Conservation (phyloP, 1,140 invertebrate species). For the Drosophila littoralis region DNA sequence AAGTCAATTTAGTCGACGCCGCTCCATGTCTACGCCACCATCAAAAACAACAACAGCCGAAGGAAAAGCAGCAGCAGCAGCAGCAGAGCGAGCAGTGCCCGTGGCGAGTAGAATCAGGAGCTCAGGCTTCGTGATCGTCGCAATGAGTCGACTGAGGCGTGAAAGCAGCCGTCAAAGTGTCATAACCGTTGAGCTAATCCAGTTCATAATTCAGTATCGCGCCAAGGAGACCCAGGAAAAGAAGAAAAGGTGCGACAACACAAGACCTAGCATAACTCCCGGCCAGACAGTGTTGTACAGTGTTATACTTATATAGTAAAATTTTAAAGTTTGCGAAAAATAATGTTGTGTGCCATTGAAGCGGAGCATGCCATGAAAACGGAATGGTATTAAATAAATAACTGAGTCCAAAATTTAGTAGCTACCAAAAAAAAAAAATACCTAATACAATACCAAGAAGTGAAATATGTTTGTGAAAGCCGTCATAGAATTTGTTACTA, state of each 20-base stretch:
- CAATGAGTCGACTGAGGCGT: constrained; percentile 82
- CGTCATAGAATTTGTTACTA: constrained; percentile 17
- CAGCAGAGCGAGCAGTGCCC: constrained; percentile 25
- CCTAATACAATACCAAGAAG: constrained; percentile 5
- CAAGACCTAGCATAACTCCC: not conserved
- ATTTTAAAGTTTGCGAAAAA: not conserved
- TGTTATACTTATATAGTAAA: constrained; percentile 7
- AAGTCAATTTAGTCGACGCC: constrained; percentile 61
- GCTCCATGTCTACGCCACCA: constrained; percentile 58
- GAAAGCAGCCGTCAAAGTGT: constrained; percentile 82
- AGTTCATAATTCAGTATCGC: constrained; percentile 84
- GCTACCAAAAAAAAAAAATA: constrained; percentile 6
- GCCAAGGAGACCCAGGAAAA: constrained; percentile 82
- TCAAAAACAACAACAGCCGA: constrained; percentile 16
- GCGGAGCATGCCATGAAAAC: constrained; percentile 70
- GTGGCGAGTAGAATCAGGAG: constrained; percentile 50
- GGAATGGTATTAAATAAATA: constrained; percentile 72
- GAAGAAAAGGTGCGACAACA: constrained; percentile 79
- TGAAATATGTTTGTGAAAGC: constrained; percentile 11
- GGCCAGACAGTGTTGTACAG: constrained; percentile 21
- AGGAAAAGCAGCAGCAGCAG: constrained; percentile 29
- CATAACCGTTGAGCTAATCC: constrained; percentile 83
- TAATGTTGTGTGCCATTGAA: constrained; percentile 69
- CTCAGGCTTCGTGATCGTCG: constrained; percentile 68
- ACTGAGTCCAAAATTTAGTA: constrained; percentile 18